Conservation (phyloP, 2,113 vertebrate genomes). For the Eulemur rufifrons region DNA sequence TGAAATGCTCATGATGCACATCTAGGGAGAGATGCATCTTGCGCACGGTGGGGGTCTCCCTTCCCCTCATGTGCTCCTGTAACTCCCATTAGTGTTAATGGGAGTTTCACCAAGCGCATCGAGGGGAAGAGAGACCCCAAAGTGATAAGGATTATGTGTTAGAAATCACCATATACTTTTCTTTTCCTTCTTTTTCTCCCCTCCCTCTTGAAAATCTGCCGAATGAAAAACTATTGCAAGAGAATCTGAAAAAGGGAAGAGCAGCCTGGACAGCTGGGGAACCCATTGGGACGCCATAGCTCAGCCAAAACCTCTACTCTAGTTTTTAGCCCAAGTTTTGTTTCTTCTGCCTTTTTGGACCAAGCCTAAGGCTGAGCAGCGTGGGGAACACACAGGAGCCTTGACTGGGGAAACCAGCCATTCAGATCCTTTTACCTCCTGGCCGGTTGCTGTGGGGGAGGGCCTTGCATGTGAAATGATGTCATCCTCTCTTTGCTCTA, state of each 20-base stretch:
- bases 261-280: constrained; percentile 8
- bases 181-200: background rate
- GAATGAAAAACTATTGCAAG: constrained; percentile 23
- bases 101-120: constrained; percentile 66
- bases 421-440: constrained; percentile 26
- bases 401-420: background rate
- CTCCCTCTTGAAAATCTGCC: background rate
- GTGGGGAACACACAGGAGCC: background rate
- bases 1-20: constrained; percentile 64
- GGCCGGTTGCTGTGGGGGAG: constrained; percentile 17
- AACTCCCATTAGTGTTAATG: constrained; percentile 74
- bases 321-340: background rate
- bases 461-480: constrained; percentile 51
- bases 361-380: background rate
- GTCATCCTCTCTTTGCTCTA: constrained; percentile 66
- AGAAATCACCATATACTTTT: constrained; percentile 68
- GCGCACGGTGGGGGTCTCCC: constrained; percentile 11
- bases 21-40: constrained; percentile 66
- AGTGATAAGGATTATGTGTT: constrained; percentile 61
- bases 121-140: constrained; percentile 68
- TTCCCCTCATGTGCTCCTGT: constrained; percentile 51
- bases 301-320: background rate
- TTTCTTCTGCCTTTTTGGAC: background rate
- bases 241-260: constrained; percentile 40
- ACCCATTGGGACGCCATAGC: background rate